Percentiles rank a stretch among this genome's conserved stretches.
These are phyloP conservation scores for Periophthalmus magnuspinnatus DNA, from an alignment of 2,797 vertebrate genomes.

Conservation along the genomic window DNA sequence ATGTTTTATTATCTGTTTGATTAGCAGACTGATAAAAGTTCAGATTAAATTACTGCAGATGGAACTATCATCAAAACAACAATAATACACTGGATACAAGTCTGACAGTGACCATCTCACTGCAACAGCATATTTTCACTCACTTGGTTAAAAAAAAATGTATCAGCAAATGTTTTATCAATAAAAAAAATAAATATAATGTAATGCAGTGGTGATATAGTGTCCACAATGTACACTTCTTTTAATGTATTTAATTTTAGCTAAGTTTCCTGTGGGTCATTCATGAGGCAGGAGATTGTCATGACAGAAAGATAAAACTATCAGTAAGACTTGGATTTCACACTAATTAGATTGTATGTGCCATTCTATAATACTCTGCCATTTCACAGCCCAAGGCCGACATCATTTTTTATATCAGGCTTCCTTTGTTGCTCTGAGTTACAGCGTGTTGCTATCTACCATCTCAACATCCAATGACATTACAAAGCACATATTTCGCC, in stretches of 20 bases:
- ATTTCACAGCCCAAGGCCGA: conserved; percentile 51
- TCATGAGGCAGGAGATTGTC: conserved; percentile 37
- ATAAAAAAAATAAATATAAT: neutral
- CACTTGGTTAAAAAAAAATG: too few relatives aligned
- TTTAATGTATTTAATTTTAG: conserved; percentile 7
- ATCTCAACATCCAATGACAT: conserved; percentile 61
- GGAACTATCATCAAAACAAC: neutral
- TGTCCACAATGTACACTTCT: too few relatives aligned
- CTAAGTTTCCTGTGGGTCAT: conserved; percentile 19
- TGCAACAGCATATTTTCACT: neutral
- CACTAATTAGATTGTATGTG: conserved; percentile 57
- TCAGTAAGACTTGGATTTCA: neutral
- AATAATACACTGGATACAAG: too few relatives aligned
- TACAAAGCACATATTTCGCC: conserved; percentile 30
- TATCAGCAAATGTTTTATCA: neutral
- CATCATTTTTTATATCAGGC: conserved; percentile 41
- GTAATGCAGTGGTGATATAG: neutral
- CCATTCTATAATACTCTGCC: too few relatives aligned
- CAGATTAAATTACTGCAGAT: conserved; percentile 8
- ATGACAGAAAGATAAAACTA: conserved; percentile 13
- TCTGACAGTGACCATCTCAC: neutral
- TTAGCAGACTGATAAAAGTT: neutral
- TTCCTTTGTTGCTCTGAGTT: conserved; percentile 31
- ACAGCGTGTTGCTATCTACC: conserved; percentile 30
- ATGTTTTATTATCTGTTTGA: conserved; percentile 7